phyloP scores from a whole-genome alignment of 2,888 invertebrate species.

The Keiferia lycopersicella region DNA sequence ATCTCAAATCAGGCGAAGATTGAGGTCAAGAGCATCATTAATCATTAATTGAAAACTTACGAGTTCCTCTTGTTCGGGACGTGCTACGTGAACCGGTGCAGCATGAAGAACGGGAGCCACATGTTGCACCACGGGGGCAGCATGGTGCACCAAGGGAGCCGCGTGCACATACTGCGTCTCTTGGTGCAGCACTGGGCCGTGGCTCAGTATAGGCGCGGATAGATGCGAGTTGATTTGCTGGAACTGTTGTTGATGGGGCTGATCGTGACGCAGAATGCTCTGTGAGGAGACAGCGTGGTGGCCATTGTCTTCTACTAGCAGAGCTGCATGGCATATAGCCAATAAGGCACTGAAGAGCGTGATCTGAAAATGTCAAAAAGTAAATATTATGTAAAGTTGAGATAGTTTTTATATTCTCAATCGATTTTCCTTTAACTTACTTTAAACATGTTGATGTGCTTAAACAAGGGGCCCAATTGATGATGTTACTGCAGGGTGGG shows the following conservation, averaged over 20 bases:
- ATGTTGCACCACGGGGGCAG: slow-evolving; percentile 43
- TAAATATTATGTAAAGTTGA: neutral
- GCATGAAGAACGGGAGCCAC: slow-evolving; percentile 38
- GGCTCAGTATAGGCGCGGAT: slow-evolving; percentile 38
- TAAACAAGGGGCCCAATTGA: slow-evolving; percentile 65
- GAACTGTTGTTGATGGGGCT: slow-evolving; percentile 42
- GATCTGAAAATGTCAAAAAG: neutral
- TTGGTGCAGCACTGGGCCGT: slow-evolving; percentile 35
- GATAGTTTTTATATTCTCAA: neutral
- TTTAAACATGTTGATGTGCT: slow-evolving; percentile 72
- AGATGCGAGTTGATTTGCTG: slow-evolving; percentile 49
- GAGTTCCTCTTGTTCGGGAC: slow-evolving; percentile 47
- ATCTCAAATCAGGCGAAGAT: too few relatives aligned
- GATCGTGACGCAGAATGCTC: slow-evolving; percentile 68
- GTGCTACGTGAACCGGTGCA: slow-evolving; percentile 40
- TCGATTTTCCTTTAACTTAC: slow-evolving; percentile 48
- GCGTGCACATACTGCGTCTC: slow-evolving; percentile 29
- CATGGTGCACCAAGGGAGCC: slow-evolving; percentile 48
- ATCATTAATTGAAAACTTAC: slow-evolving; percentile 45
- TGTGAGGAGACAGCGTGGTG: slow-evolving; percentile 69
- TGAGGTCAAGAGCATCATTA: neutral
- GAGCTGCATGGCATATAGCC: slow-evolving; percentile 71
- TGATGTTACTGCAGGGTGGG: slow-evolving; percentile 57
- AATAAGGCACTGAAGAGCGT: slow-evolving; percentile 58
- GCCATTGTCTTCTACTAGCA: slow-evolving; percentile 54